phyloP scores from a whole-genome alignment of 1,140 invertebrate genomes.

The Mycetomoellerius zeteki region DNA sequence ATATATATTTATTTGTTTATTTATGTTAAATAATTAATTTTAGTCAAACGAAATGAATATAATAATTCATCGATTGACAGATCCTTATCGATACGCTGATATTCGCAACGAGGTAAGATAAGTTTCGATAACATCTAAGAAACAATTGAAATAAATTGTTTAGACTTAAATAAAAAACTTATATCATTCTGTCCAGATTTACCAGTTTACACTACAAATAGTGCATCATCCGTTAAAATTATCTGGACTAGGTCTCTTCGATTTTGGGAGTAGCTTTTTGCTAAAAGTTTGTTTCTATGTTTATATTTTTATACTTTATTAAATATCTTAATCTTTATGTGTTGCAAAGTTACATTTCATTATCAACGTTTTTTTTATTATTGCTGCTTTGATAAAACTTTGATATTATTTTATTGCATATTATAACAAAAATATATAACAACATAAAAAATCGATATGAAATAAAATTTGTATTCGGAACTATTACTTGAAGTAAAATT shows the following conservation, averaged over 20 bases:
- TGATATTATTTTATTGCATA: neutral
- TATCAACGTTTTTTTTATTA: neutral
- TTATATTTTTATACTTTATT: neutral
- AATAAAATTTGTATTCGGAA: too few relatives aligned
- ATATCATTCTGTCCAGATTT: conserved; percentile 3
- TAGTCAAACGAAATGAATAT: conserved; percentile 10
- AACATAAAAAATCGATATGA: neutral
- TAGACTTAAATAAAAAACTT: neutral
- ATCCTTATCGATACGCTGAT: neutral
- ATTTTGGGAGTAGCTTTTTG: neutral
- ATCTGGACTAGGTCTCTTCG: neutral
- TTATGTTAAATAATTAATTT: neutral
- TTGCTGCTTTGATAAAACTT: neutral
- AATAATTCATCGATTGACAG: conserved; percentile 19
- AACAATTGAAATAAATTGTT: neutral
- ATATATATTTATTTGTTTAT: neutral
- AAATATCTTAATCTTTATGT: neutral
- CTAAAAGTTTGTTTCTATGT: neutral
- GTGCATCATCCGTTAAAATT: neutral
- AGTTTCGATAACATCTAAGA: neutral
- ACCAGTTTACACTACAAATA: conserved; percentile 28
- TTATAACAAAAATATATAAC: neutral
- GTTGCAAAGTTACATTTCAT: neutral
- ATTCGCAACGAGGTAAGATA: conserved; percentile 1
- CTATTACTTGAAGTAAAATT: neutral